phyloP scores from a whole-genome alignment of 2,797 vertebrate genomes.

The Nasua narica region DNA sequence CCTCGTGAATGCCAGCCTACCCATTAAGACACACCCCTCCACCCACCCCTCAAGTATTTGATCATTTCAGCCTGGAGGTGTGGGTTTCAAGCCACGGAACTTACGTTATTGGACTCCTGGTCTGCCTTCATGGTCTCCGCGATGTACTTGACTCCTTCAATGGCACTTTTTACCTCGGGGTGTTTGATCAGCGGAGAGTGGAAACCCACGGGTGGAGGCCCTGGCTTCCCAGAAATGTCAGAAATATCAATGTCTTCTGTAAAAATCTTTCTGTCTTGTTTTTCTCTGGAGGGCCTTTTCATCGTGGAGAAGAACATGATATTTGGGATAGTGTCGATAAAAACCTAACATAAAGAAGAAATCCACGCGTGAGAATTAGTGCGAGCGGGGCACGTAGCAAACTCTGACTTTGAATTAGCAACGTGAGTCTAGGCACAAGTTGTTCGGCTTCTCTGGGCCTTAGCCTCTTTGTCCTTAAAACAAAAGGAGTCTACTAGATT shows the following conservation, averaged over 20 bases:
- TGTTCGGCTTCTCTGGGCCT: neutral
- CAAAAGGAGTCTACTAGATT: neutral
- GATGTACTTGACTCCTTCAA: constrained; percentile 95
- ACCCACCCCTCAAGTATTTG: neutral
- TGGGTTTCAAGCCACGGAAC: neutral
- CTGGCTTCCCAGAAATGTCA: constrained; percentile 94
- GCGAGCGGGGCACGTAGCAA: neutral
- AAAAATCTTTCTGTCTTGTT: constrained; percentile 88
- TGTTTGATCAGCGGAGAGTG: constrained; percentile 92
- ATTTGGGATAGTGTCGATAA: constrained; percentile 94
- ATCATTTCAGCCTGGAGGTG: neutral
- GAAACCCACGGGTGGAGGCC: constrained; percentile 85
- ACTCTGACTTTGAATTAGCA: neutral
- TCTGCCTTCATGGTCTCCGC: constrained; percentile 96
- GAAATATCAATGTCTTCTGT: constrained; percentile 93
- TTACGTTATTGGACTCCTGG: constrained; percentile 94
- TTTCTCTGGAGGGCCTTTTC: constrained; percentile 92
- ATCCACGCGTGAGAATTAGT: neutral
- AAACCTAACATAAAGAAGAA: constrained; percentile 85
- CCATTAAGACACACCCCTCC: neutral
- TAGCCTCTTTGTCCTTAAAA: neutral
- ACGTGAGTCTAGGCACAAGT: neutral
- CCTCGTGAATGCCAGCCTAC: neutral
- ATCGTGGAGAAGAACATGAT: constrained; percentile 97
- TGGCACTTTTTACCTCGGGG: constrained; percentile 94